phyloP scores from a whole-genome alignment of 2,888 invertebrate genomes.

The Asteroscopus sphinx region DNA sequence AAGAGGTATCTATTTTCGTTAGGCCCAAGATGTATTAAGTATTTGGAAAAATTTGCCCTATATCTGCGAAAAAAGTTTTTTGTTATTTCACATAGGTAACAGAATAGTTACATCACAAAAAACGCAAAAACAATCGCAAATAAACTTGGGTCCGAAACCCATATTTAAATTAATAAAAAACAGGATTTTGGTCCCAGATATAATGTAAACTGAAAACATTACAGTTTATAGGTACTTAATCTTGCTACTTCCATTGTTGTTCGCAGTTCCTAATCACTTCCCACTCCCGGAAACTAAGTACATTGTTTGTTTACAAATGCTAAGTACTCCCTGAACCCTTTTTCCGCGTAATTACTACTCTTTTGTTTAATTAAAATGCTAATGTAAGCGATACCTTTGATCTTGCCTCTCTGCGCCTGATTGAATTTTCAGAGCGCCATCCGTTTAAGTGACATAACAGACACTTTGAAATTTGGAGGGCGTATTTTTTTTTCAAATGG shows the following conservation, averaged over 20 bases:
- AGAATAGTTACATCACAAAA: too few species aligned
- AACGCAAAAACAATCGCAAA: too few species aligned
- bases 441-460: constrained; percentile 33
- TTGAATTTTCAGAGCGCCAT: constrained; percentile 49
- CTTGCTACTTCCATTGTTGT: not conserved
- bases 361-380: constrained; percentile 51
- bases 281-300: not conserved
- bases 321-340: constrained; percentile 17
- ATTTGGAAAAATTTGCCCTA: too few species aligned
- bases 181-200: too few species aligned
- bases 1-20: too few species aligned
- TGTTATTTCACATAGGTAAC: too few species aligned
- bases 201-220: too few species aligned
- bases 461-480: constrained; percentile 22
- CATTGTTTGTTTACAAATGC: constrained; percentile 38
- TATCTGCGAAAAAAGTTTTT: too few species aligned
- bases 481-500: not conserved
- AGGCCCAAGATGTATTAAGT: too few species aligned
- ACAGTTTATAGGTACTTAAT: too few species aligned
- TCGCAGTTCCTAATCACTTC: not conserved
- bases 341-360: constrained; percentile 34
- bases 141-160: too few species aligned
- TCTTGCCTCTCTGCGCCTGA: constrained; percentile 41
- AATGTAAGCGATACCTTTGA: constrained; percentile 51
- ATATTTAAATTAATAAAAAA: too few species aligned